These are phyloP conservation scores for Pogonophryne albipinna DNA, from an alignment of 2,797 vertebrate species.

Conservation along the genomic window DNA sequence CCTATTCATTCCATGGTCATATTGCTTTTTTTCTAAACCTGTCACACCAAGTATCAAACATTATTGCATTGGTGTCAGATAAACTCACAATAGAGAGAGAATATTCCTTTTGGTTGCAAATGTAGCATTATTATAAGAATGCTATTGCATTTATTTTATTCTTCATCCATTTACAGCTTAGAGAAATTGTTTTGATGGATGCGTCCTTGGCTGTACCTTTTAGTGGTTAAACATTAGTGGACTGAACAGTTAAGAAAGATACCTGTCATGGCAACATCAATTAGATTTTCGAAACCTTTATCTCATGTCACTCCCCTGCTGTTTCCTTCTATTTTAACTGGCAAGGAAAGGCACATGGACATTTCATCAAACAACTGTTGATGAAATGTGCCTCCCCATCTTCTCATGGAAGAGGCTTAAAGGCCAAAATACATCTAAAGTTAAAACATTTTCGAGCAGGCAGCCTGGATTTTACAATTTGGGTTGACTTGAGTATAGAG, in stretches of 20 bases:
- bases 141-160: too few species aligned
- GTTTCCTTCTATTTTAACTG: background rate
- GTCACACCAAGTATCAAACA: background rate
- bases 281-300: background rate
- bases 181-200: constrained; percentile 16
- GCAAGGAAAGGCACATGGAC: background rate
- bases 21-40: background rate
- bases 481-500: background rate
- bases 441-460: background rate
- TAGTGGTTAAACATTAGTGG: background rate
- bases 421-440: background rate
- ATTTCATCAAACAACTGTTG: constrained; percentile 15
- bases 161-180: background rate
- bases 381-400: too few species aligned
- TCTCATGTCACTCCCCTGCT: background rate
- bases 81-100: background rate
- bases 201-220: background rate
- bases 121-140: background rate
- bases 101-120: background rate
- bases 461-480: background rate
- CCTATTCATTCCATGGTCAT: background rate
- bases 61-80: background rate
- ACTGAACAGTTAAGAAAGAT: background rate
- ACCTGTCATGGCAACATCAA: background rate
- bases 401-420: too few species aligned